Evolutionary conservation across 2,797 vertebrate species (phyloP).

Genomic region (Prunella strophiata): DNA sequence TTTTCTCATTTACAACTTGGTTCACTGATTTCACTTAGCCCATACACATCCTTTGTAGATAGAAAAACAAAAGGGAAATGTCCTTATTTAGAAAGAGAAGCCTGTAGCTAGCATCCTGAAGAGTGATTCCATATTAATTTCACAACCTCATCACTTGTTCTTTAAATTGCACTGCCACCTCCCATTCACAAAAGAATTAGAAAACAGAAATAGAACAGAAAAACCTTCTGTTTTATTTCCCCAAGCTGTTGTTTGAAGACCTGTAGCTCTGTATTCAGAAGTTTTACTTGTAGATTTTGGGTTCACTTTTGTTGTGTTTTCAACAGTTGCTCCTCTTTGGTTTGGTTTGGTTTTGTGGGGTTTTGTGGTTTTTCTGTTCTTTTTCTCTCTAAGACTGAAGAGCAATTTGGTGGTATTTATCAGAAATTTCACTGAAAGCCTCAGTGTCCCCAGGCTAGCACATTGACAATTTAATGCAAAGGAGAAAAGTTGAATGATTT

Average conservation of each 20-base stretch:
- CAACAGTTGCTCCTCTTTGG: not conserved
- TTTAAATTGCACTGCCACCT: not conserved
- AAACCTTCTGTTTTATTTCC: not conserved
- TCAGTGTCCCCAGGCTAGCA: not conserved
- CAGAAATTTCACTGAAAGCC: not conserved
- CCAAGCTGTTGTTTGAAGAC: not conserved
- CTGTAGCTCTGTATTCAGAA: not conserved
- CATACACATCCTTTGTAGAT: not conserved
- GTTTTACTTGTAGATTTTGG: not conserved
- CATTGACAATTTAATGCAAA: not conserved
- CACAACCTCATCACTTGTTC: not conserved
- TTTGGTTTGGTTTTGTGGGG: not conserved
- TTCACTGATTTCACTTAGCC: conserved; percentile 13
- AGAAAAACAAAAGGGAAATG: conserved; percentile 27
- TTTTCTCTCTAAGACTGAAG: not conserved
- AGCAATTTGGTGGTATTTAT: not conserved
- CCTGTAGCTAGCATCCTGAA: not conserved
- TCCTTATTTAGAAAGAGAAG: conserved; percentile 41
- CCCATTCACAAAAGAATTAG: not conserved
- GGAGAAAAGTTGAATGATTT: not conserved
- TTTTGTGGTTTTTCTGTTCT: not conserved
- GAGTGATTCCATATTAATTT: conserved; percentile 26
- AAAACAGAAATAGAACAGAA: too few species aligned
- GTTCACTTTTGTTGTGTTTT: not conserved
- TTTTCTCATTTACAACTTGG: conserved; percentile 38